These are phyloP conservation scores for Ethmia dodecea DNA, from an alignment of 2,888 invertebrate genomes.

Conservation along the genomic window DNA sequence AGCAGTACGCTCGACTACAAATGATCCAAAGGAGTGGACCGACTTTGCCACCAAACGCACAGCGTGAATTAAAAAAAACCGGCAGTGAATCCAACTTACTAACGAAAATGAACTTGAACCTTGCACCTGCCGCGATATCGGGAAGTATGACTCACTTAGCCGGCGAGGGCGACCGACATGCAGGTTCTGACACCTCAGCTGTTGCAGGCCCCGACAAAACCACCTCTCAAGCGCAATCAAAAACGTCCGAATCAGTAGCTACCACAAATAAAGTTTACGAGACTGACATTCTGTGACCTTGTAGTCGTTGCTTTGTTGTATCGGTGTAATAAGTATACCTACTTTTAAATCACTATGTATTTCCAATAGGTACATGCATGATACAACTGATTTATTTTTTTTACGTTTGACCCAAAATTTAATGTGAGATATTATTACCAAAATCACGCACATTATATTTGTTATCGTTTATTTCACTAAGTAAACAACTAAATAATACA, in stretches of 20 bases:
- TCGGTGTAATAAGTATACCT: slow-evolving; percentile 22
- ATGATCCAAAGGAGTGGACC: slow-evolving; percentile 89
- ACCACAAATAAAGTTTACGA: slow-evolving; percentile 92
- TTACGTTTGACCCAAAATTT: too few species aligned
- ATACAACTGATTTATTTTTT: too few species aligned
- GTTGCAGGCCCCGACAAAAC: background rate
- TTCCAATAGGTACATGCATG: too few species aligned
- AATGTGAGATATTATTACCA: too few species aligned
- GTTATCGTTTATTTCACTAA: too few species aligned
- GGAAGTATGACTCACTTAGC: slow-evolving; percentile 65
- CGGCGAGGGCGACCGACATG: slow-evolving; percentile 29
- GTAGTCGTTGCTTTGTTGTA: slow-evolving; percentile 37
- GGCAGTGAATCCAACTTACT: slow-evolving; percentile 92
- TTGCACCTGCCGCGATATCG: slow-evolving; percentile 65
- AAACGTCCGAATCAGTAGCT: slow-evolving; percentile 44
- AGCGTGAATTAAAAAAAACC: slow-evolving; percentile 88
- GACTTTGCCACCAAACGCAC: slow-evolving; percentile 78
- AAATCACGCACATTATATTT: too few species aligned
- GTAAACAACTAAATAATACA: too few species aligned
- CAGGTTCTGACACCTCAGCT: slow-evolving; percentile 3
- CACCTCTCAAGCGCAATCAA: slow-evolving; percentile 5
- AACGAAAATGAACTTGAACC: slow-evolving; percentile 87
- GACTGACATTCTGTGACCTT: slow-evolving; percentile 93
- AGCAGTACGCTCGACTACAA: slow-evolving; percentile 93
- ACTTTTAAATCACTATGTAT: too few species aligned